phyloP scores from a whole-genome alignment of 2,113 vertebrate species.

The Oryctolagus cuniculus region DNA sequence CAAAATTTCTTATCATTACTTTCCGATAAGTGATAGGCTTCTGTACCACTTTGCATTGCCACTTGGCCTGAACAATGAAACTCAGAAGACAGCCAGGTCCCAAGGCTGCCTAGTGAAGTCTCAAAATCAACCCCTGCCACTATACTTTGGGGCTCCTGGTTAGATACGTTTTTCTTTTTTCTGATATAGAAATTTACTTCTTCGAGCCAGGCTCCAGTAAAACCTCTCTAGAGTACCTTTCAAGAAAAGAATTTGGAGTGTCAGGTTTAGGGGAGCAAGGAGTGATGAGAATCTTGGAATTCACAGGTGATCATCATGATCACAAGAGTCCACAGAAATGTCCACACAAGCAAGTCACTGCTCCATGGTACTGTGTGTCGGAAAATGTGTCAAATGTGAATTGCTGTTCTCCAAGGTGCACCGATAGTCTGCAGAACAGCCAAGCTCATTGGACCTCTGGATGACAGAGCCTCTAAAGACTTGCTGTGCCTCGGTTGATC shows the following conservation, averaged over 20 bases:
- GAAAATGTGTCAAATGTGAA: constrained; percentile 46
- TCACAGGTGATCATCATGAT: neutral
- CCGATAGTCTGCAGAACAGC: constrained; percentile 61
- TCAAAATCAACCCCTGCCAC: neutral
- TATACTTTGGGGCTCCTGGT: neutral
- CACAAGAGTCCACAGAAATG: neutral
- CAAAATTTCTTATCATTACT: neutral
- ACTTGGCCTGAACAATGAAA: neutral
- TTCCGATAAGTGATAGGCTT: neutral
- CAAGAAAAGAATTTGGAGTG: neutral
- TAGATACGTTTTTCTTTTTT: neutral
- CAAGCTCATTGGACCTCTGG: constrained; percentile 62
- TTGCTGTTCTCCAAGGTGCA: constrained; percentile 13
- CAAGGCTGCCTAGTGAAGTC: neutral
- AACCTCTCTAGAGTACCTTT: neutral
- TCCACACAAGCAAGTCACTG: neutral
- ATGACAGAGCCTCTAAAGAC: constrained; percentile 36
- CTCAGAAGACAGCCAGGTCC: neutral
- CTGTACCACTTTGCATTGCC: neutral
- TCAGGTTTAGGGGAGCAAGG: neutral
- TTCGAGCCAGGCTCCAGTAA: neutral
- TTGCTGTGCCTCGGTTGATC: constrained; percentile 22
- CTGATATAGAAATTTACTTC: neutral
- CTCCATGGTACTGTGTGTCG: neutral
- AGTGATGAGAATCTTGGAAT: neutral